Evolutionary conservation across 2,797 vertebrate species (phyloP), one percentile per base, ranked within the genome.

Genomic region (Gephyroberyx darwinii): DNA sequence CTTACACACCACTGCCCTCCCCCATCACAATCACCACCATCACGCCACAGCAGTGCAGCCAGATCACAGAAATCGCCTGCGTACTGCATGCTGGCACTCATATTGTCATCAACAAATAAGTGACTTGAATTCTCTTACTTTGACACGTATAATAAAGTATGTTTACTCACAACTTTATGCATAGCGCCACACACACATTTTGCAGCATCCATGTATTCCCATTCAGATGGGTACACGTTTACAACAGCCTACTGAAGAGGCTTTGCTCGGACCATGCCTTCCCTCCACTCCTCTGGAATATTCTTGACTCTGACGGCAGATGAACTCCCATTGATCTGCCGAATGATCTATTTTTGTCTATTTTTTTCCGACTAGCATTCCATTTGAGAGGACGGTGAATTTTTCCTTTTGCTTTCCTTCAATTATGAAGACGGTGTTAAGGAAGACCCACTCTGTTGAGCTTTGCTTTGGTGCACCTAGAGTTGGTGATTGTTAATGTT

Each of bases 161-260:
- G 88, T 89, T 88, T 88, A 88, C 90, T 85, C 86, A 22, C 39
- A 0, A 62, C 72, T 75, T 75, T 58, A 81, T 77, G 81, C 80
- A 73, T 54, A 58, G 61, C 33, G 61, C 64, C 55, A 66, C 77
- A 81, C 80, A 57, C 55, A 62, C 56, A 54, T 20, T 47, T 66
- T 35, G 57, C 65, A 72, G 65, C 68, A 30, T 66, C 71, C 70
- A 62, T 16, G 17, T 51, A 48, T 31, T 52, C 41, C 5, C 22
- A 19, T 35, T 64, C 20, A 22, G 57, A 80, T 74, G 26, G 55
- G 65, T 55, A 71, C 80, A 64, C 51, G 86, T 90, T 91, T 91
- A 90, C 88, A 80, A 50, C 31, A 45, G 74, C 83, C 72, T 74
- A 71, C 83, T 33, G 19, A 71, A 48, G 66, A 75, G 65, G 74